Base-by-base conservation (phyloP, 2,888 invertebrate genomes). In the Strigamia transsilvanica region DNA sequence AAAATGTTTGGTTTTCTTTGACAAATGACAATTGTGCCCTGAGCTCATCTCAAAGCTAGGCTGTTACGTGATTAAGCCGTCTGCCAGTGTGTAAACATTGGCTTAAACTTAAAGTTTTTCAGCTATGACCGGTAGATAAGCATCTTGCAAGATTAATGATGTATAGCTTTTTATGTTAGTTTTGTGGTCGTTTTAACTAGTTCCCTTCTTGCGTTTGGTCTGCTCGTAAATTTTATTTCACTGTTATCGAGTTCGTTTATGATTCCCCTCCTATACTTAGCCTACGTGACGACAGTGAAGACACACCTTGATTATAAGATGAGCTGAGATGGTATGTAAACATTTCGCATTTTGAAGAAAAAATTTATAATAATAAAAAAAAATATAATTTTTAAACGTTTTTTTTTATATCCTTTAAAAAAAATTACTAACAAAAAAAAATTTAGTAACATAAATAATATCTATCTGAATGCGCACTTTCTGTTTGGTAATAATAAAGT, bases 161-260 rank as follows among this genome's bases (percentile, higher is more conserved):
- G 32, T 73, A 13, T 73, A 32, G 73, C 32, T 73, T 73, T 51
- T 73, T 32, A 32, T 73, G 73, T 73, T 32, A 23, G 73, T 73
- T 73, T 73, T 32, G 73, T 73, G 23, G 73, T 32, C 13, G 73
- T 15, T 73, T 73, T 32, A 73, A 73, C 73, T n/a, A 73, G 12
- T 73, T 73, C 73, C 15, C 32, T 27, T n/a, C 18, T 18, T 18
- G 56, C n/a, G 18, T 56, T 73, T 73, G 32, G 73, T 73, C 10
- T 10, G n/a, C 73, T 73, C 73, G 73, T 73, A 73, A 73, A 73
- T 73, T 73, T 73, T 32, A 73, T 32, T 32, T 27, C 73, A 5
- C 27, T 32, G 27, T 27, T 32, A 73, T 73, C 32, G 73, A 73
- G 73, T 27, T 73, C 13, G 23, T 73, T 73, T 73, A 73, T 27